A percentile compares a stretch with the other conserved stretches of the same genome.
phyloP scores from a whole-genome alignment of 1,140 invertebrate genomes.

The Heliconius melpomene region DNA sequence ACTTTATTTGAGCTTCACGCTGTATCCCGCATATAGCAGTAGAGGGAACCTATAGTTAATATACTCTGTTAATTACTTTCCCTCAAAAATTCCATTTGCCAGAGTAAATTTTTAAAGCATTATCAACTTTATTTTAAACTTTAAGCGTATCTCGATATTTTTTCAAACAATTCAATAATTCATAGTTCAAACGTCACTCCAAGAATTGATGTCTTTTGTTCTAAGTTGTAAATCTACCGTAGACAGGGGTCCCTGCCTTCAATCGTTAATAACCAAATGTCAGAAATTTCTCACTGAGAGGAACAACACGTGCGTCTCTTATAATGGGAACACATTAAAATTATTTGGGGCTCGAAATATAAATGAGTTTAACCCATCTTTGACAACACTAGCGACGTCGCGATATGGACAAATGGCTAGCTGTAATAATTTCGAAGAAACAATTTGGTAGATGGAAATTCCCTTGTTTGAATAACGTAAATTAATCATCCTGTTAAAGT shows the following conservation, averaged over 20 bases:
- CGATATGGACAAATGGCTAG: conserved; percentile 59
- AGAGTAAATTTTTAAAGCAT: neutral
- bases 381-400: conserved; percentile 53
- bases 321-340: conserved; percentile 76
- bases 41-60: no score
- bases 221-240: conserved; percentile 66
- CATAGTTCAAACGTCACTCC: conserved; percentile 70
- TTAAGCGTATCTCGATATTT: conserved; percentile 33
- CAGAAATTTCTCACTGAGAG: conserved; percentile 56
- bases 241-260: conserved; percentile 49
- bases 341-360: conserved; percentile 66
- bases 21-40: no score
- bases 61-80: no score
- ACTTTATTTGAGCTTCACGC: no score
- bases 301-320: conserved; percentile 60
- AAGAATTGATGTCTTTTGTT: conserved; percentile 75
- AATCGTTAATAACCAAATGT: conserved; percentile 61
- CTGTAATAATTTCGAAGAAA: conserved; percentile 52
- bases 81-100: no score
- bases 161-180: conserved; percentile 38
- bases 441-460: conserved; percentile 29
- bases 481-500: conserved; percentile 9
- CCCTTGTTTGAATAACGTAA: conserved; percentile 1
- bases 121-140: conserved; percentile 16
- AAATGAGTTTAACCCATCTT: conserved; percentile 57